Evolutionary conservation across 1,140 invertebrate genomes (phyloP).

Genomic region (Hyles vespertilio): DNA sequence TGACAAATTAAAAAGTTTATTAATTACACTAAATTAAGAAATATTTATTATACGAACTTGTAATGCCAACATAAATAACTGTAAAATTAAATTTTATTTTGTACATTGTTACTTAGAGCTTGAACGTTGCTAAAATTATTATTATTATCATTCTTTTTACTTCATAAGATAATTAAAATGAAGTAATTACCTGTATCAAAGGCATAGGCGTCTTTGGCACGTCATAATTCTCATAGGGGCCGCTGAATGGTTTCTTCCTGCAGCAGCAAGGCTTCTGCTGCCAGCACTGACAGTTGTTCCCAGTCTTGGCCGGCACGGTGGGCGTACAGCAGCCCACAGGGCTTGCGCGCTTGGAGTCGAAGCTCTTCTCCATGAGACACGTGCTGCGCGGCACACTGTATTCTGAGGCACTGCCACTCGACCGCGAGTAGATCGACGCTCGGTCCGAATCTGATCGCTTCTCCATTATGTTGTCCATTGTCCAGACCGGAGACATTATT

Average conservation of each 20-base stretch:
- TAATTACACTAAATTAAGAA: too few species aligned
- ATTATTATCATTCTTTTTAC: too few species aligned
- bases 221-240: slow-evolving; percentile 86
- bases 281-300: slow-evolving; percentile 53
- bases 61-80: too few species aligned
- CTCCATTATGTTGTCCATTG: slow-evolving; percentile 75
- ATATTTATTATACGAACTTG: too few species aligned
- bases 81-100: too few species aligned
- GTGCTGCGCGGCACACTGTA: slow-evolving; percentile 73
- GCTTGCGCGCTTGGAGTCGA: slow-evolving; percentile 60
- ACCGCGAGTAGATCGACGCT: slow-evolving; percentile 75
- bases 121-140: too few species aligned
- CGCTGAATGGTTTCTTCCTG: slow-evolving; percentile 63
- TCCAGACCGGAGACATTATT: slow-evolving; percentile 78
- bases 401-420: slow-evolving; percentile 75
- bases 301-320: slow-evolving; percentile 56
- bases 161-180: not conserved
- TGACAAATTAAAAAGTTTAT: too few species aligned
- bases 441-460: slow-evolving; percentile 72
- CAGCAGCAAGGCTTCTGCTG: slow-evolving; percentile 59
- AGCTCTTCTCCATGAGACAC: slow-evolving; percentile 58
- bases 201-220: slow-evolving; percentile 81
- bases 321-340: slow-evolving; percentile 62
- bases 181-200: slow-evolving; percentile 71
- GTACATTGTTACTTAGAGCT: too few species aligned